phyloP scores from a whole-genome alignment of 2,113 vertebrate species.

The Salvelinus sp. region DNA sequence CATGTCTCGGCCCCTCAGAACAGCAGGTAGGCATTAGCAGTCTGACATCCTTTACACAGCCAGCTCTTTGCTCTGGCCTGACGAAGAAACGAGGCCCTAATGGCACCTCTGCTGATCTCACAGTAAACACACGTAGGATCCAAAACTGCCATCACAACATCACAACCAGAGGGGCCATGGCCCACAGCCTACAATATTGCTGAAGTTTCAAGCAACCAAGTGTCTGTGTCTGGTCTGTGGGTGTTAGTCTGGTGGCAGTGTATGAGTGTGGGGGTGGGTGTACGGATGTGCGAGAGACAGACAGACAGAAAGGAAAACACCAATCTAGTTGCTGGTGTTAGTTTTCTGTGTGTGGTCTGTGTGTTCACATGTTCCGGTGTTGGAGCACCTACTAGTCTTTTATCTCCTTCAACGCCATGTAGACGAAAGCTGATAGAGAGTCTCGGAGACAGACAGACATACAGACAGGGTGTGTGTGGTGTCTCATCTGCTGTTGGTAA shows the following conservation, averaged over 20 bases:
- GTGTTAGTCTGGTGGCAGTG: conserved; percentile 1
- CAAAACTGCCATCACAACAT: neutral
- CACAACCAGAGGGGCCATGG: neutral
- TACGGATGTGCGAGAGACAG: neutral
- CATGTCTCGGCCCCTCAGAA: neutral
- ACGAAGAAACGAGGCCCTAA: neutral
- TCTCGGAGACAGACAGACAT: no score
- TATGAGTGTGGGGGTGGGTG: conserved; percentile 6
- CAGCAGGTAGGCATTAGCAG: conserved; percentile 3
- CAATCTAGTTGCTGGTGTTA: no score
- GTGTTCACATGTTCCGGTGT: no score
- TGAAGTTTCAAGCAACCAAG: neutral
- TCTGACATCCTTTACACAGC: conserved; percentile 1
- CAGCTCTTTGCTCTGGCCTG: neutral
- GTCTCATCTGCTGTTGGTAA: neutral
- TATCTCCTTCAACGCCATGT: no score
- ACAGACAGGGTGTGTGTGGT: neutral
- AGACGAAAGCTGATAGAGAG: no score
- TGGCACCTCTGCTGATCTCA: neutral
- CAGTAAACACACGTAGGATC: neutral
- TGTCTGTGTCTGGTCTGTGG: neutral
- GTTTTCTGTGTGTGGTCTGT: no score
- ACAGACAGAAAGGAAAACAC: neutral
- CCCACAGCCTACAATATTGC: neutral
- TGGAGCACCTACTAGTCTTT: no score